Conservation (phyloP, 2,888 invertebrate species). For the Drosophila anomalata region DNA sequence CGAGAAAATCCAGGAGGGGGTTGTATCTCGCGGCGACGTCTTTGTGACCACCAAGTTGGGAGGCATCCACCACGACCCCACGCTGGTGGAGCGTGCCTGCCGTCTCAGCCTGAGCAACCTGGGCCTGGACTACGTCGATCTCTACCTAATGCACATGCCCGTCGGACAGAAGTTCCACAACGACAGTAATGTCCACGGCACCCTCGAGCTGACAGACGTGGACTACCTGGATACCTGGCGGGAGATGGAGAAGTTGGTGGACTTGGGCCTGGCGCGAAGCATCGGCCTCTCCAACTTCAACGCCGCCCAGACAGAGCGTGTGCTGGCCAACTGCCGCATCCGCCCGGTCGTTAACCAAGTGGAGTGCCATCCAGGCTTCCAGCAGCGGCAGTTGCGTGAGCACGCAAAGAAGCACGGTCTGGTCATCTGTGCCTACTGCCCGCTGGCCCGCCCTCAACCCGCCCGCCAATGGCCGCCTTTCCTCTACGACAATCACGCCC, state of each 20-base stretch:
- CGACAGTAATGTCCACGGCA: conserved; percentile 83
- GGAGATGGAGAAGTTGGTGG: conserved; percentile 82
- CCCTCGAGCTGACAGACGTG: conserved; percentile 73
- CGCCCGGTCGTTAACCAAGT: conserved; percentile 83
- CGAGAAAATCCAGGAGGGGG: conserved; percentile 83
- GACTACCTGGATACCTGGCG: conserved; percentile 83
- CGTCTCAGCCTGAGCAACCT: conserved; percentile 87
- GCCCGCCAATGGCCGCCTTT: conserved; percentile 85
- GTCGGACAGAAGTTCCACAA: conserved; percentile 87
- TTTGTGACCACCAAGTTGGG: conserved; percentile 82
- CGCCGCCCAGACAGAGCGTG: conserved; percentile 79
- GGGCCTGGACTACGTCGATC: conserved; percentile 90
- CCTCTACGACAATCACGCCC: conserved; percentile 82
- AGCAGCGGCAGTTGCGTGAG: conserved; percentile 85
- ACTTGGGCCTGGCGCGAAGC: conserved; percentile 77
- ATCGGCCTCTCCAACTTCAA: conserved; percentile 83
- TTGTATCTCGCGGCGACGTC: conserved; percentile 83
- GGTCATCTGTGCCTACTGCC: conserved; percentile 89
- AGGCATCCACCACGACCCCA: conserved; percentile 86
- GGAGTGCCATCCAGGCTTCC: conserved; percentile 83
- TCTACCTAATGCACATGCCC: conserved; percentile 93
- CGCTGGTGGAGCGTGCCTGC: conserved; percentile 88
- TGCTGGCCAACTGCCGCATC: conserved; percentile 79
- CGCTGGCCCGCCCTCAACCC: conserved; percentile 88
- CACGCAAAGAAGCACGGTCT: conserved; percentile 88